Conservation (phyloP, 2,888 invertebrate species). For the Pemphredon lugubris region DNA sequence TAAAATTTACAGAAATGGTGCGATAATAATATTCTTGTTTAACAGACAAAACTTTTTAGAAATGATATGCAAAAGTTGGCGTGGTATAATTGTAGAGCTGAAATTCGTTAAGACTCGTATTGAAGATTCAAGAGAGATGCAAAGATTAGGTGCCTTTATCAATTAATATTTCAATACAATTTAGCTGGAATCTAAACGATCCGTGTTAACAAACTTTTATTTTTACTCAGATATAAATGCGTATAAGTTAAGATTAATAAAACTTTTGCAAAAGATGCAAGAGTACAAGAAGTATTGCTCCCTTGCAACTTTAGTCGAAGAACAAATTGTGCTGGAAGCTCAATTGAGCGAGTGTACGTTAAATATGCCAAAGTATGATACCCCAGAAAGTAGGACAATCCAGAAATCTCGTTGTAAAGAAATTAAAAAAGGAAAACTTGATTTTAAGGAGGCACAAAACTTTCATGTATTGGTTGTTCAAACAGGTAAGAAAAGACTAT, state of each 20-base stretch:
- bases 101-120: conserved; percentile 59
- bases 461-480: conserved; percentile 72
- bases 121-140: conserved; percentile 58
- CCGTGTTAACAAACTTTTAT: too few species aligned
- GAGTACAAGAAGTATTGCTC: conserved; percentile 66
- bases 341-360: conserved; percentile 64
- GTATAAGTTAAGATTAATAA: conserved; percentile 70
- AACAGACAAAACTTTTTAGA: conserved; percentile 53
- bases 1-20: too few species aligned
- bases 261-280: conserved; percentile 71
- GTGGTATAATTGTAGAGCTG: conserved; percentile 63
- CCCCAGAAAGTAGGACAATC: conserved; percentile 2
- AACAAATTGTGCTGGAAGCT: conserved; percentile 66
- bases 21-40: too few species aligned
- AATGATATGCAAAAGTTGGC: conserved; percentile 48
- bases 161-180: too few species aligned
- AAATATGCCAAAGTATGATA: conserved; percentile 65
- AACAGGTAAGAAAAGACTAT: conserved; percentile 72
- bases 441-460: conserved; percentile 66
- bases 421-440: conserved; percentile 27
- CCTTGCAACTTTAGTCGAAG: conserved; percentile 61
- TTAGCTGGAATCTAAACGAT: not conserved
- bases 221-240: conserved; percentile 70
- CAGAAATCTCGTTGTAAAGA: conserved; percentile 21
- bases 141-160: conserved; percentile 72